phyloP scores from a whole-genome alignment of 2,113 vertebrate species.

The Petrocephalus zakoni region DNA sequence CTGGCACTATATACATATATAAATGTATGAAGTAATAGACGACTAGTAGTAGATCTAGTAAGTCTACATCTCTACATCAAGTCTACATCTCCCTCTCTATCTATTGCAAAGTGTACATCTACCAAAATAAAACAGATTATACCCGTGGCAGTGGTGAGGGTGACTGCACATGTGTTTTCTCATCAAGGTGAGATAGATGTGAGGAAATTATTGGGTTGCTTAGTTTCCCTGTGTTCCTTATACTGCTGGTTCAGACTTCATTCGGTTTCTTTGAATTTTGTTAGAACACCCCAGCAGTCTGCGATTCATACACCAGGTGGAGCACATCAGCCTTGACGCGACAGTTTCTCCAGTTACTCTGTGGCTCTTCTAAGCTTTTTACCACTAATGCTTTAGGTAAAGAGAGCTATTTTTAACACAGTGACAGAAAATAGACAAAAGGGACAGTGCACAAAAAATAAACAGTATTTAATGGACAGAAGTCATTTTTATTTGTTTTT shows the following conservation, averaged over 20 bases:
- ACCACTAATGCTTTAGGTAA: not conserved
- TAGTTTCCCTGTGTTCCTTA: not conserved
- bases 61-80: not conserved
- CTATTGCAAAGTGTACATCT: not conserved
- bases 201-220: not conserved
- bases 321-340: not conserved
- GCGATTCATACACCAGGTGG: not conserved
- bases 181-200: not conserved
- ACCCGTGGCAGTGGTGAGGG: not conserved
- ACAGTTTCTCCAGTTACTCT: not conserved
- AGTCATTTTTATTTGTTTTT: not conserved
- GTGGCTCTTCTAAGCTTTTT: not conserved
- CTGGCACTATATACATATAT: not conserved
- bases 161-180: not conserved
- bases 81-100: not conserved
- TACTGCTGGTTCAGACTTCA: no score
- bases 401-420: not conserved
- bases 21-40: not conserved
- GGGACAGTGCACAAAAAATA: not conserved
- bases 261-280: not conserved
- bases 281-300: not conserved
- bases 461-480: not conserved
- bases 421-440: not conserved
- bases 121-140: not conserved
- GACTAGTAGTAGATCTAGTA: not conserved